These are phyloP conservation scores for Sprattus sprattus DNA, from an alignment of 2,113 vertebrate genomes.

Conservation along the genomic window DNA sequence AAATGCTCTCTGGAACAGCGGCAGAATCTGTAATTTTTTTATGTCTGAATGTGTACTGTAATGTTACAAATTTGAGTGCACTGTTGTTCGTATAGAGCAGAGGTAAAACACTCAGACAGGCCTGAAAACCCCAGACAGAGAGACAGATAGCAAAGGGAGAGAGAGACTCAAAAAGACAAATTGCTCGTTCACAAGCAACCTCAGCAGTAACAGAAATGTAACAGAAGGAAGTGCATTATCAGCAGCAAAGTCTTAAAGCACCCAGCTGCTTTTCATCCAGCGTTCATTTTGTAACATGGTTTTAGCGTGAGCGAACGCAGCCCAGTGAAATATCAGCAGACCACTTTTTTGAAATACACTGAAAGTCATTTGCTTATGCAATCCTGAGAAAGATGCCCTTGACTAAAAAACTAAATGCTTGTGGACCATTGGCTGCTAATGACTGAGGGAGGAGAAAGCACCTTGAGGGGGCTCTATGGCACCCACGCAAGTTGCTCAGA, in stretches of 20 bases:
- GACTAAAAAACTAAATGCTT: neutral
- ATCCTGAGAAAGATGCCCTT: neutral
- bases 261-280: neutral
- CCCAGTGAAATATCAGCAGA: neutral
- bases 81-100: conserved; percentile 1
- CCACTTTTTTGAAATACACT: neutral
- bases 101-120: neutral
- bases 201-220: neutral
- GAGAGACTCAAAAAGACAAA: neutral
- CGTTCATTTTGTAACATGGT: neutral
- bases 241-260: neutral
- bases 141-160: neutral
- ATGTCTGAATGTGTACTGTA: neutral
- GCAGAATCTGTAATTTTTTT: neutral
- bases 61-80: neutral
- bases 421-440: neutral
- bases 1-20: neutral
- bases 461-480: neutral
- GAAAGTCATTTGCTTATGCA: neutral
- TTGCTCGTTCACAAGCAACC: neutral
- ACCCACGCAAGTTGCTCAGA: neutral
- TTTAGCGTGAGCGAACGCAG: no score
- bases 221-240: neutral
- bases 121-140: conserved; percentile 3
- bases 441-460: neutral